These are phyloP conservation scores for Syngnathus acus DNA, from an alignment of 2,797 vertebrate species.

Conservation along the genomic window DNA sequence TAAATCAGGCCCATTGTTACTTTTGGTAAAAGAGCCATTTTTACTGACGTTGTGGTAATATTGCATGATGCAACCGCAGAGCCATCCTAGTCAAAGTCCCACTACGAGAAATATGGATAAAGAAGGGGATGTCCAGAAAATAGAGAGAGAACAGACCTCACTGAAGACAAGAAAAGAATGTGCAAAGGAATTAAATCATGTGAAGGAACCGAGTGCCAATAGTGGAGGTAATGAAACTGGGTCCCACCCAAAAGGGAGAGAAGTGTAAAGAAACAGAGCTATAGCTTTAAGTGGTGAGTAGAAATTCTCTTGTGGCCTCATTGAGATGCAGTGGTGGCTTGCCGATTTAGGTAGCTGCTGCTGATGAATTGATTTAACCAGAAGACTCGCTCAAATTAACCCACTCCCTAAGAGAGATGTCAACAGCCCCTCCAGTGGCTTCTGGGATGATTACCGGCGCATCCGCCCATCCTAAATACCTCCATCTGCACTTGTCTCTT, in stretches of 20 bases:
- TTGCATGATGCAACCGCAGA: slow-evolving; percentile 48
- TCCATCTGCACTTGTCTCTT: background rate
- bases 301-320: slow-evolving; percentile 52
- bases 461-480: slow-evolving; percentile 9
- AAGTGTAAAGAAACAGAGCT: slow-evolving; percentile 11
- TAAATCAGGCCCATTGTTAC: too few species aligned
- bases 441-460: slow-evolving; percentile 48
- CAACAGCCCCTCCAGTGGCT: slow-evolving; percentile 58
- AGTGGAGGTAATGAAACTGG: slow-evolving; percentile 8
- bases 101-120: slow-evolving; percentile 14
- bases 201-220: slow-evolving; percentile 22
- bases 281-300: slow-evolving; percentile 38
- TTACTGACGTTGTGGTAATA: slow-evolving; percentile 22
- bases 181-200: background rate
- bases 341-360: slow-evolving; percentile 63
- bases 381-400: slow-evolving; percentile 64
- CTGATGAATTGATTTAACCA: slow-evolving; percentile 64
- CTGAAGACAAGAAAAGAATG: slow-evolving; percentile 12
- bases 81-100: slow-evolving; percentile 30
- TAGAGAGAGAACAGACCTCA: slow-evolving; percentile 26
- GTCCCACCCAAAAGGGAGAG: background rate
- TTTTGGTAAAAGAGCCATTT: slow-evolving; percentile 1
- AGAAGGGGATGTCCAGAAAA: slow-evolving; percentile 11
- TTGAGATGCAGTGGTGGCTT: slow-evolving; percentile 55
- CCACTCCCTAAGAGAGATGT: slow-evolving; percentile 59